phyloP scores from a whole-genome alignment of 2,113 vertebrate species.

The Cynoglossus semilaevis region DNA sequence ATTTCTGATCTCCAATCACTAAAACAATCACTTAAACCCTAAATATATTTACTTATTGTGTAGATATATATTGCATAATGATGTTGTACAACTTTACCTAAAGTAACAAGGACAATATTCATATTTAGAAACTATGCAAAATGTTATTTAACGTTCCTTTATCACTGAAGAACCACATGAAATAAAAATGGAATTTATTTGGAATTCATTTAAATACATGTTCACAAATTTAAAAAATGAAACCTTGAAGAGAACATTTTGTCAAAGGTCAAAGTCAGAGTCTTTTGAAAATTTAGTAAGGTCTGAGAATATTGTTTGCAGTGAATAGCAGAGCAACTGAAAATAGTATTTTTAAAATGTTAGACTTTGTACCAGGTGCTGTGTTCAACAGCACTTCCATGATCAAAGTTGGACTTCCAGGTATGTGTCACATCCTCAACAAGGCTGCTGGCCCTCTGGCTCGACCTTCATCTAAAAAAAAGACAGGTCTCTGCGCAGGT shows the following conservation, averaged over 20 bases:
- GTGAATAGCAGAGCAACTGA: neutral
- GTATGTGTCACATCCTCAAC: conserved; percentile 17
- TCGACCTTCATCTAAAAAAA: conserved; percentile 40
- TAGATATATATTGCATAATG: no score
- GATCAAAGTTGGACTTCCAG: conserved; percentile 28
- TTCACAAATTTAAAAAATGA: neutral
- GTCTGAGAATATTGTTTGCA: neutral
- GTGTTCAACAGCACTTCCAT: neutral
- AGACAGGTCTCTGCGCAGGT: conserved; percentile 15
- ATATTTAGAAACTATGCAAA: no score
- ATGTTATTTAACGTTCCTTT: neutral
- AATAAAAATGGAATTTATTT: neutral
- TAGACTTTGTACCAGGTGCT: conserved; percentile 5
- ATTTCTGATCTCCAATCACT: no score
- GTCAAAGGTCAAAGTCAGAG: conserved; percentile 8
- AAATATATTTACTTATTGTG: no score
- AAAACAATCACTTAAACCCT: no score
- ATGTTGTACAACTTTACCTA: no score
- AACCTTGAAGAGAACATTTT: conserved; percentile 2
- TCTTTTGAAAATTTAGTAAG: conserved; percentile 10
- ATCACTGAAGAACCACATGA: conserved; percentile 3
- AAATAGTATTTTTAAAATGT: conserved; percentile 13
- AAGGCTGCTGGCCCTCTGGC: conserved; percentile 22
- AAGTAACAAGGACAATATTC: no score
- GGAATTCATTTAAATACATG: neutral